phyloP scores from a whole-genome alignment of 2,797 vertebrate genomes.

The Knipowitschia caucasica region DNA sequence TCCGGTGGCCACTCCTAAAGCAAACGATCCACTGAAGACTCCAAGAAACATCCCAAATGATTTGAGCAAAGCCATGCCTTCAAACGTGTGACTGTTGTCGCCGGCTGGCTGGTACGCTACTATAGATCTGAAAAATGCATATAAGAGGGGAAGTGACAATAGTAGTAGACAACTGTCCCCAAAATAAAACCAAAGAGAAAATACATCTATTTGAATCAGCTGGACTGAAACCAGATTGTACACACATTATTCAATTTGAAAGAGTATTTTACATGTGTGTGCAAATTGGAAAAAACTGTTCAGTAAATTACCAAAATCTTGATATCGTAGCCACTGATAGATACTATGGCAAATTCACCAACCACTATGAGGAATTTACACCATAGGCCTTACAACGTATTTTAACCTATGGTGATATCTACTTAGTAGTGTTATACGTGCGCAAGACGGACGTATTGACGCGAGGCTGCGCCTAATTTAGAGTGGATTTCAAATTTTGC shows the following conservation, averaged over 20 bases:
- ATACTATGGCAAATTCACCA: not conserved
- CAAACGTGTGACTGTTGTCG: slow-evolving; percentile 93
- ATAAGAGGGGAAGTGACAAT: too few species aligned
- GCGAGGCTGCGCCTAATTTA: too few species aligned
- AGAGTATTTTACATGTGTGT: too few species aligned
- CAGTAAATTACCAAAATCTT: not conserved
- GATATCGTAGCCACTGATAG: not conserved
- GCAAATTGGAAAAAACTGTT: not conserved
- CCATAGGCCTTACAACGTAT: too few species aligned
- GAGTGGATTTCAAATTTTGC: too few species aligned
- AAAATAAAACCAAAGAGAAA: too few species aligned
- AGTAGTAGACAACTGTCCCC: too few species aligned
- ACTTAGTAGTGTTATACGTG: too few species aligned
- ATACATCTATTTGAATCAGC: not conserved
- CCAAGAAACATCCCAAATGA: slow-evolving; percentile 92
- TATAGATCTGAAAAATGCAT: slow-evolving; percentile 80
- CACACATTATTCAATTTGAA: not conserved
- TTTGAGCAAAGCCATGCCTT: slow-evolving; percentile 90
- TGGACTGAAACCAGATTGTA: not conserved
- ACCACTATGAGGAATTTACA: too few species aligned
- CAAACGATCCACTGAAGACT: slow-evolving; percentile 95
- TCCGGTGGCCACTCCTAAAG: slow-evolving; percentile 92
- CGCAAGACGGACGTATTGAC: too few species aligned
- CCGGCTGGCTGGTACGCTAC: slow-evolving; percentile 91
- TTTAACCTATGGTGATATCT: too few species aligned